Evolutionary conservation across 2,888 invertebrate genomes (phyloP), one percentile per base, ranked within the genome.

Genomic region (Pristionchus maxplancki): DNA sequence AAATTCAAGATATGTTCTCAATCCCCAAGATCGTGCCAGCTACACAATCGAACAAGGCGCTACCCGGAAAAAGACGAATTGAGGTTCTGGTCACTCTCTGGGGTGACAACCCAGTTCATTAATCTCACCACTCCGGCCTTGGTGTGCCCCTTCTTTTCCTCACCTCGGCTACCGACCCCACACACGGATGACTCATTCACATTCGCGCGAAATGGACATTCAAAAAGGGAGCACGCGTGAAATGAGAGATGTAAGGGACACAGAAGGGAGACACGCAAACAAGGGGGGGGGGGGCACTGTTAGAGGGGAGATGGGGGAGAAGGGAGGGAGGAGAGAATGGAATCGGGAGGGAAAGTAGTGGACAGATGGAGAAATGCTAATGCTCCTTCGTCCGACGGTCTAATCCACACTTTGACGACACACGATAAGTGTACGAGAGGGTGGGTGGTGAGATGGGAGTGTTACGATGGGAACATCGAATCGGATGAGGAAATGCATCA

Each of bases 311-410:
- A 64, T 64, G 31, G 31, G 11, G 58, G n/a, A 5, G 58, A n/a
- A 24, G n/a, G 58, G 44, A 44, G 44, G 44, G 44, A 58, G 58
- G 31, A n/a, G 28, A 28, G 28, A 64, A 20, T 37, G 24, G 71
- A 74, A 74, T 74, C 37, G 40, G 40, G 31, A 74, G 71, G 40
- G 40, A 74, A 74, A 74, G 71, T 74, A 74, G 71, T 74, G 71
- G 71, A 74, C 71, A 74, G 71, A 74, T 74, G 71, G 71, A 74
- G 37, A 74, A 74, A 74, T 74, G 71, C 71, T 74, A 74, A 74
- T 74, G 71, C 71, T 74, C 40, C 71, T 1, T 67, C 37, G 4
- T 17, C 67, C 37, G 24, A 24, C 58, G 24, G 71, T 74, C 71
- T 74, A 74, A 74, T 74, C 71, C 71, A 74, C 71, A 74, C 71